These are phyloP conservation scores for Tortrix viridana DNA, from an alignment of 2,888 invertebrate species.

Conservation along the genomic window DNA sequence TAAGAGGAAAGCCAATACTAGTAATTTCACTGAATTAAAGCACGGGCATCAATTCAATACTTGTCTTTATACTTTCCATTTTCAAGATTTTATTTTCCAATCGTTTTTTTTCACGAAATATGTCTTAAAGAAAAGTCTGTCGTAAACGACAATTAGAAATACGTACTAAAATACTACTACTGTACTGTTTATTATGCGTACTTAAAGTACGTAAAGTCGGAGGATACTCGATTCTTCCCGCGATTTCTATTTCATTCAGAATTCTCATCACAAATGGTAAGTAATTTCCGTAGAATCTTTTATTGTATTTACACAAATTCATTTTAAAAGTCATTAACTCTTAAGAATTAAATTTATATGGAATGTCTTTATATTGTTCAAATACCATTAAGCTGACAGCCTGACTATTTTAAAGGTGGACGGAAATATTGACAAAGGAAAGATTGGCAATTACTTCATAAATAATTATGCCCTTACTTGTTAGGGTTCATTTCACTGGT, in stretches of 20 bases:
- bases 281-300: slow-evolving; percentile 64
- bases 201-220: slow-evolving; percentile 39
- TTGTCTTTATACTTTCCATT: too few species aligned
- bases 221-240: slow-evolving; percentile 46
- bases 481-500: too few species aligned
- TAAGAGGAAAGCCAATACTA: too few species aligned
- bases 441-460: too few species aligned
- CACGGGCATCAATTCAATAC: background rate
- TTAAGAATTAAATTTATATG: background rate
- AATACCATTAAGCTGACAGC: background rate
- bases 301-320: slow-evolving; percentile 58
- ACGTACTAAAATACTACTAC: too few species aligned
- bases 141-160: too few species aligned
- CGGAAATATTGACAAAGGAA: too few species aligned
- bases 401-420: too few species aligned
- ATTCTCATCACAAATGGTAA: slow-evolving; percentile 55
- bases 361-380: background rate
- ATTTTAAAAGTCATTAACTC: slow-evolving; percentile 19
- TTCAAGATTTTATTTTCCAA: slow-evolving; percentile 14
- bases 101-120: slow-evolving; percentile 1
- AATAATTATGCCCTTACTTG: too few species aligned
- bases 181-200: too few species aligned
- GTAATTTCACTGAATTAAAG: too few species aligned
- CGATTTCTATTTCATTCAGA: slow-evolving; percentile 61
- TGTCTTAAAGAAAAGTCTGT: slow-evolving; percentile 31